Evolutionary conservation across 2,113 vertebrate species (phyloP), one percentile per base, ranked within the genome.

Genomic region (Harpagus bidentatus): DNA sequence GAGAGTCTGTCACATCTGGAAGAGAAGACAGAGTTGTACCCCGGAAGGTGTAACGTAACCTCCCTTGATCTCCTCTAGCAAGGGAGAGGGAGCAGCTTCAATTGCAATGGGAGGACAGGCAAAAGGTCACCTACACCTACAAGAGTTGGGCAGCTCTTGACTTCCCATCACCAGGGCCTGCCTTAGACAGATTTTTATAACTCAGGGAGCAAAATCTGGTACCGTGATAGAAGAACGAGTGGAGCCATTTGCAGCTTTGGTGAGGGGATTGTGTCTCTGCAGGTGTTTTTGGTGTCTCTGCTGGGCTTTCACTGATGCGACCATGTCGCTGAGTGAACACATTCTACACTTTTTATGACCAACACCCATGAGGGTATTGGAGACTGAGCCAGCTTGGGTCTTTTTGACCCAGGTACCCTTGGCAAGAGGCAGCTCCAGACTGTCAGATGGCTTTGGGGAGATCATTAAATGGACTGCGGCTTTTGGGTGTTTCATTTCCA

Each of bases 211-310:
- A 7, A 82, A 70, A 66, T 0, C 9, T 26, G 13, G 5, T 23
- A 0, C 16, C 17, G 19, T 13, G n/a, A 8, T 0, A 34, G 70
- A 28, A 25, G 74, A 48, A 25, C 0, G 7, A 48, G 16, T 7
- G 55, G 55, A 87, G 26, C 8, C 16, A 26, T 73, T 73, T 14
- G 7, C 40, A 95, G 53, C 26, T 38, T 13, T 56, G 28, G 29
- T 59, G 82, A 63, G 50, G 25, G 15, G 52, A 13, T 2, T 6
- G 10, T 9, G 28, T 53, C 26, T 82, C 56, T 76, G 45, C 43
- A 65, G 66, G 26, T 20, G 15, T 4, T 55, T 70, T 29, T 2
- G 9, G 13, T 16, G 25, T 26, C 20, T 48, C 47, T 77, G 23
- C 1, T 42, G 65, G 45, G 36, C 45, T 82, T 70, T 38, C 13